Percentiles rank a stretch among this genome's conserved stretches.
phyloP scores from a whole-genome alignment of 2,113 vertebrate genomes.

The Gallinago undulata region DNA sequence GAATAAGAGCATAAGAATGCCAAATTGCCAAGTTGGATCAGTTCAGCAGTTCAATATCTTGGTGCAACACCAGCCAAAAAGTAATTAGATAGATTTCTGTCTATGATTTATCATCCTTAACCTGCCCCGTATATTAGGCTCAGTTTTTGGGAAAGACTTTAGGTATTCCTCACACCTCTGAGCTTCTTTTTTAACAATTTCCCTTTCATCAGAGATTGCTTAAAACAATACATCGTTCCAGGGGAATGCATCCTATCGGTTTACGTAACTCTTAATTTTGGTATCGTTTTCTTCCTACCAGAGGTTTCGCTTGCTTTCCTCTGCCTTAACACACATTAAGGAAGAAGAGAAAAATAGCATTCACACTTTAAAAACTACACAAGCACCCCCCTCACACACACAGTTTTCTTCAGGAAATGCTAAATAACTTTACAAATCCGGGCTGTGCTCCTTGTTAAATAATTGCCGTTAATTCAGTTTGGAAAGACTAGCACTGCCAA shows the following conservation, averaged over 20 bases:
- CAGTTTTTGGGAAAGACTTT: background rate
- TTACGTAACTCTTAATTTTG: background rate
- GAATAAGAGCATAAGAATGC: background rate
- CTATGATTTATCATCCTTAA: background rate
- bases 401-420: background rate
- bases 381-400: rapidly evolving
- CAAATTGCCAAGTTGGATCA: background rate
- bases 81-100: background rate
- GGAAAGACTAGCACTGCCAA: background rate
- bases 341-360: background rate
- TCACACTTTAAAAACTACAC: background rate
- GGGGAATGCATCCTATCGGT: background rate
- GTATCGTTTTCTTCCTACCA: background rate
- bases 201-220: background rate
- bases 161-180: background rate
- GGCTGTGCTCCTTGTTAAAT: background rate
- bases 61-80: background rate
- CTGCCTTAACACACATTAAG: background rate
- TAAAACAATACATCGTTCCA: background rate
- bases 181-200: background rate
- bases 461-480: background rate
- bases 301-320: background rate
- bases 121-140: background rate
- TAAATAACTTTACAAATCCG: background rate
- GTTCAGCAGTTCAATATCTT: background rate